Evolutionary conservation across 2,113 vertebrate species (phyloP), one percentile per base, ranked within the genome.

Genomic region (Colinus virginianus): DNA sequence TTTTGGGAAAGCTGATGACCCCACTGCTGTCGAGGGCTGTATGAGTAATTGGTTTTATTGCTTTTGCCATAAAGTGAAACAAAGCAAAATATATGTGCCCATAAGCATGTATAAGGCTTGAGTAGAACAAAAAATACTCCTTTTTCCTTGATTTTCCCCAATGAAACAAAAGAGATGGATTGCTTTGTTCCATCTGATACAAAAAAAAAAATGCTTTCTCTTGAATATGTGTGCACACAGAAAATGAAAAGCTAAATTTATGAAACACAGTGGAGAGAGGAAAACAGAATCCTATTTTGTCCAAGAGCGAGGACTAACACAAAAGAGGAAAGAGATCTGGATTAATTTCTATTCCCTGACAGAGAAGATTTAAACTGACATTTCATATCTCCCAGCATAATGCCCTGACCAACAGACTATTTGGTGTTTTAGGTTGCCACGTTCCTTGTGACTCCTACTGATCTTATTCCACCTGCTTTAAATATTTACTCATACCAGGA

Each of bases 401-500:
- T 72, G 45, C 22, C 58, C n/a, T 84, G 62, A 49, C 79, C 90
- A 84, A 83, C 48, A 38, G 2, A 4, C 53, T 88, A 51, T 93
- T 86, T 64, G 48, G 40, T 93, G 67, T 80, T 88, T 92, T 68
- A 88, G 75, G 76, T 67, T 91, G 71, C 76, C 82, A 83, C 38
- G 75, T 86, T 80, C 61, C 83, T 85, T 64, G 11, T 68, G 88
- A 26, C 86, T 96, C 53, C 88, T 94, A 88, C 78, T 96, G 79
- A 90, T 95, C 80, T 96, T 90, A 93, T 93, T 94, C 79, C 85
- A 94, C 92, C 77, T 93, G 90, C 77, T 95, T 91, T 78, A 95
- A 95, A 96, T 96, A 96, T 96, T 96, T 90, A 95, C 80, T 92
- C 88, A 93, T 94, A 88, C 72, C 88, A 88, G 74, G 71, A 94